Evolutionary conservation across 2,797 vertebrate species (phyloP).

Genomic region (Channa striata): DNA sequence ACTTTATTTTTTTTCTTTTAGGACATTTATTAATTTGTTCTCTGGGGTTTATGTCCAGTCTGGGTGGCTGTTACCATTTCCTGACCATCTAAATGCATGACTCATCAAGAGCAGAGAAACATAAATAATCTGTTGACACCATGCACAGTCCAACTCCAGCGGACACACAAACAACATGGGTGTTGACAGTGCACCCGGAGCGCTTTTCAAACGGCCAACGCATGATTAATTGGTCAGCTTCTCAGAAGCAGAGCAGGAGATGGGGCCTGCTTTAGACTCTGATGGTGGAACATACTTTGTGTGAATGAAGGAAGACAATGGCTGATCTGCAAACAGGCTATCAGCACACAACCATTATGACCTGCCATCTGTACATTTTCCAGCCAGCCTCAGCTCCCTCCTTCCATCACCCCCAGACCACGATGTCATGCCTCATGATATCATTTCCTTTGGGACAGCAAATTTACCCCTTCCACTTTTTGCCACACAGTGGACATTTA

Average conservation of each 20-base stretch:
- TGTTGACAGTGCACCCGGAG: conserved; percentile 69
- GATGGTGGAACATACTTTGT: conserved; percentile 41
- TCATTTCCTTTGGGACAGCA: conserved; percentile 83
- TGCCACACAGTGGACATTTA: conserved; percentile 80
- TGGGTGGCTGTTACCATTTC: conserved; percentile 46
- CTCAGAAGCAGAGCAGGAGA: conserved; percentile 60
- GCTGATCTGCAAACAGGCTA: conserved; percentile 83
- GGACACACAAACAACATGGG: conserved; percentile 78
- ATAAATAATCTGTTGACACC: conserved; percentile 73
- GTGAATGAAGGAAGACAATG: conserved; percentile 64
- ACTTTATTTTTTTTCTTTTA: background rate
- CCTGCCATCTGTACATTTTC: conserved; percentile 82
- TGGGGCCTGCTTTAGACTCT: conserved; percentile 37
- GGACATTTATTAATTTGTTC: background rate
- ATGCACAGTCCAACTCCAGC: conserved; percentile 53
- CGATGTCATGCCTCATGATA: conserved; percentile 83
- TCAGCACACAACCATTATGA: conserved; percentile 80
- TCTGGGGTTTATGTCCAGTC: conserved; percentile 2
- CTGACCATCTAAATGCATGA: conserved; percentile 41
- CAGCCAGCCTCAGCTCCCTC: conserved; percentile 58
- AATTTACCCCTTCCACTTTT: conserved; percentile 79
- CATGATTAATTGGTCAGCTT: conserved; percentile 79
- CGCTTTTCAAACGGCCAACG: conserved; percentile 63
- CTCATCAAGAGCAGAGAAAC: conserved; percentile 58
- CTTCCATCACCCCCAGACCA: conserved; percentile 63